A percentile compares a stretch with the other conserved stretches of the same genome.
Evolutionary conservation across 2,113 vertebrate species (phyloP).

Genomic region (Thryonomys swinderianus): DNA sequence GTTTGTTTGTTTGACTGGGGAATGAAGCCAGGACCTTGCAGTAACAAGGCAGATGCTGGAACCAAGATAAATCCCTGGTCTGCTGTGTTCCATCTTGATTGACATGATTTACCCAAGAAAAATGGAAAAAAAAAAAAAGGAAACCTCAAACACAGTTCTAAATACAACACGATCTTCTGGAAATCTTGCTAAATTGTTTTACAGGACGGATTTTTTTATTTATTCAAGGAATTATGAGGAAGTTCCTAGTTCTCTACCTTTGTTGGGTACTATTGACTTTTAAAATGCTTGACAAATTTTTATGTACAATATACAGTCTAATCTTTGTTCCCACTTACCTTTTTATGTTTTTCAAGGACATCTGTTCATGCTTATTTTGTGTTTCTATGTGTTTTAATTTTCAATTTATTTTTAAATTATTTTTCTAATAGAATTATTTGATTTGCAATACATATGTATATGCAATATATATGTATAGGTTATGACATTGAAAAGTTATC

Average conservation of each 20-base stretch:
- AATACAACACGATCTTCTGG: not conserved
- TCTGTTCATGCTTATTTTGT: not conserved
- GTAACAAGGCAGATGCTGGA: too few species aligned
- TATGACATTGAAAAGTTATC: not conserved
- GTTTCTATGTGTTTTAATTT: not conserved
- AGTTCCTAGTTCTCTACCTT: not conserved
- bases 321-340: not conserved
- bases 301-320: not conserved
- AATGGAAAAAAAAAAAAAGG: not conserved
- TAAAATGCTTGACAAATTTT: not conserved
- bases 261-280: not conserved
- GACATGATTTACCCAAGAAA: not conserved
- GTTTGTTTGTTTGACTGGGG: too few species aligned
- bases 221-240: not conserved
- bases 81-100: not conserved
- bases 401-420: not conserved
- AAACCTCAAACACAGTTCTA: not conserved
- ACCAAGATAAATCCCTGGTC: too few species aligned
- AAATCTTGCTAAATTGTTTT: not conserved
- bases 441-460: not conserved
- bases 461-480: not conserved
- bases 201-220: not conserved
- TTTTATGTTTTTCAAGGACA: not conserved
- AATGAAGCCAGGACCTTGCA: too few species aligned
- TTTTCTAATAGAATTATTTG: not conserved